phyloP scores from a whole-genome alignment of 1,140 invertebrate species.

The Ylistrum balloti region DNA sequence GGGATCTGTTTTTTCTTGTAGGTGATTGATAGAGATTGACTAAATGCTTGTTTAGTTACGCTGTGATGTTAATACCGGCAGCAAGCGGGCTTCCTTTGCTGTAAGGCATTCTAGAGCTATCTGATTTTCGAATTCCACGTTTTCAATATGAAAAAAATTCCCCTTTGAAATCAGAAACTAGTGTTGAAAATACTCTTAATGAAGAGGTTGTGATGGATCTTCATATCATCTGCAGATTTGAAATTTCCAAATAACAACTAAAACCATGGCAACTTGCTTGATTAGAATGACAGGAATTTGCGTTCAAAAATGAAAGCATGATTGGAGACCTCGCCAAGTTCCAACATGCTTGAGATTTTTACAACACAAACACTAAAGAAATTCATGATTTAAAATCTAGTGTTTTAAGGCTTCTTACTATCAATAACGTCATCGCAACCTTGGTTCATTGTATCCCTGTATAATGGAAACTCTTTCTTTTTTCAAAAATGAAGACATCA shows the following conservation, averaged over 20 bases:
- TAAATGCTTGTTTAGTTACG: not conserved
- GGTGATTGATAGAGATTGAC: not conserved
- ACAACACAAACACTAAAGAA: too few species aligned
- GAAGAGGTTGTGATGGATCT: conserved; percentile 4
- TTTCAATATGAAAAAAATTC: not conserved
- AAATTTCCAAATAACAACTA: not conserved
- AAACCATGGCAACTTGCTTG: conserved; percentile 15
- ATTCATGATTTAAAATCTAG: too few species aligned
- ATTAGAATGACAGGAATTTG: not conserved
- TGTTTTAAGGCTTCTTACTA: too few species aligned
- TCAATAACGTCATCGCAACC: too few species aligned
- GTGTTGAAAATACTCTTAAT: not conserved
- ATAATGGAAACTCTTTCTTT: too few species aligned
- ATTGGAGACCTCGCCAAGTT: too few species aligned
- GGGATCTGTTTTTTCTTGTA: not conserved
- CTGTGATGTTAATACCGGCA: not conserved
- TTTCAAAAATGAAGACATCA: too few species aligned
- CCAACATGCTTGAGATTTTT: too few species aligned
- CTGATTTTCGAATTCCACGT: not conserved
- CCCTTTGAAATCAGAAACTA: conserved; percentile 18
- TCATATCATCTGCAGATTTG: not conserved
- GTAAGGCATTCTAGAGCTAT: not conserved
- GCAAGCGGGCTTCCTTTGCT: not conserved
- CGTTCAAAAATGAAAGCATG: not conserved
- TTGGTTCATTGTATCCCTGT: too few species aligned